phyloP scores from a whole-genome alignment of 1,140 invertebrate species.

The Eulimnadia texana region DNA sequence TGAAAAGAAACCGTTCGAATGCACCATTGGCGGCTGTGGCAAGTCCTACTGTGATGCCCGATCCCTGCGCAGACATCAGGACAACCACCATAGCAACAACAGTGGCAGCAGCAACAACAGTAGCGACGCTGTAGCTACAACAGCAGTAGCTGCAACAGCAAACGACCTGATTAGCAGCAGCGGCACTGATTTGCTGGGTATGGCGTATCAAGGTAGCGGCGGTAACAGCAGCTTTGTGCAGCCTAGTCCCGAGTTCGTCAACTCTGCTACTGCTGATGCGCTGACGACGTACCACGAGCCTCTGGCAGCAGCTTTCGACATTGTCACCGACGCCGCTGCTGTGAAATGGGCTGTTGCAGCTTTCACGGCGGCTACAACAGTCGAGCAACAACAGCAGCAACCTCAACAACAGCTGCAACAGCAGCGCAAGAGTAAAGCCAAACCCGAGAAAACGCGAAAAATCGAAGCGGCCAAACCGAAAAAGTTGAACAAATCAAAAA shows the following conservation, averaged over 20 bases:
- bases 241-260: background rate
- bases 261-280: background rate
- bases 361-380: background rate
- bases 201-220: background rate
- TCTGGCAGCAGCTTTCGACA: too few species aligned
- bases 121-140: background rate
- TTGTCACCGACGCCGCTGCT: background rate
- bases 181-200: background rate
- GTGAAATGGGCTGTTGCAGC: background rate
- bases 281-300: background rate
- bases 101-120: background rate
- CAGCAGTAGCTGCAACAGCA: background rate
- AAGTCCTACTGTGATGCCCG: constrained; percentile 95
- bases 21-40: constrained; percentile 86
- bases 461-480: background rate
- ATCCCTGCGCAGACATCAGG: constrained; percentile 82
- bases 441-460: background rate
- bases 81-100: constrained; percentile 67
- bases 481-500: constrained; percentile 10
- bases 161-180: background rate
- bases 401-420: too few species aligned
- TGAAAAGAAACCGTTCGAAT: constrained; percentile 95
- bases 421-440: background rate
- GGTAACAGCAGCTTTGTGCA: background rate
- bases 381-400: background rate